Evolutionary conservation across 2,797 vertebrate species (phyloP).

Genomic region (Enteromius radiatus): DNA sequence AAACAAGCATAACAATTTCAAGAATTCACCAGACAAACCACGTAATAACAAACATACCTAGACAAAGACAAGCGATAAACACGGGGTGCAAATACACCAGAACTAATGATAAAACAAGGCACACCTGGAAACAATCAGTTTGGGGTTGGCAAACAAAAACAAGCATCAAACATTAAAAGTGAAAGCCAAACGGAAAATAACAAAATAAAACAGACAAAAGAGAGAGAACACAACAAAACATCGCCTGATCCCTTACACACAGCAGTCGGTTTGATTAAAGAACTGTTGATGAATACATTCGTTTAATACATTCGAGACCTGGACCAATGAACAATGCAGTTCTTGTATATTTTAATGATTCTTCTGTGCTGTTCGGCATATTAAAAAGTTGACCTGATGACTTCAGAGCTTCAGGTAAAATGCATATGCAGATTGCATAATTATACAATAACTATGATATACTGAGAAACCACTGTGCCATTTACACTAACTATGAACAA

Average conservation of each 20-base stretch:
- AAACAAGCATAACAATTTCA: background rate
- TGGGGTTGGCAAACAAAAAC: constrained; percentile 8
- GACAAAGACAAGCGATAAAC: background rate
- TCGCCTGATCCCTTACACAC: constrained; percentile 8
- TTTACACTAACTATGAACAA: background rate
- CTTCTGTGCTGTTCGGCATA: background rate
- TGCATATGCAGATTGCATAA: background rate
- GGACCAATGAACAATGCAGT: background rate
- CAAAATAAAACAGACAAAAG: background rate
- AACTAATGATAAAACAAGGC: background rate
- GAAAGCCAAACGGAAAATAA: constrained; percentile 5
- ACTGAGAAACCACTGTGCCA: background rate
- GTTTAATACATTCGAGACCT: background rate
- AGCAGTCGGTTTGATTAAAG: background rate
- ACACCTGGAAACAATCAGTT: background rate
- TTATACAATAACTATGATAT: background rate
- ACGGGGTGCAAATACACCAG: background rate
- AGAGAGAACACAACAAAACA: background rate
- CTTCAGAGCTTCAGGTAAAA: background rate
- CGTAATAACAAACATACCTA: background rate
- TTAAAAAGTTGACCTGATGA: background rate
- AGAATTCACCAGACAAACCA: constrained; percentile 4
- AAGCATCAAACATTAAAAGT: constrained; percentile 22
- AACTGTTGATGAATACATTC: background rate
- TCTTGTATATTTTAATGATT: background rate